A percentile compares a stretch with the other conserved stretches of the same genome.
phyloP scores from a whole-genome alignment of 2,113 vertebrate species.

The Callipepla squamata region DNA sequence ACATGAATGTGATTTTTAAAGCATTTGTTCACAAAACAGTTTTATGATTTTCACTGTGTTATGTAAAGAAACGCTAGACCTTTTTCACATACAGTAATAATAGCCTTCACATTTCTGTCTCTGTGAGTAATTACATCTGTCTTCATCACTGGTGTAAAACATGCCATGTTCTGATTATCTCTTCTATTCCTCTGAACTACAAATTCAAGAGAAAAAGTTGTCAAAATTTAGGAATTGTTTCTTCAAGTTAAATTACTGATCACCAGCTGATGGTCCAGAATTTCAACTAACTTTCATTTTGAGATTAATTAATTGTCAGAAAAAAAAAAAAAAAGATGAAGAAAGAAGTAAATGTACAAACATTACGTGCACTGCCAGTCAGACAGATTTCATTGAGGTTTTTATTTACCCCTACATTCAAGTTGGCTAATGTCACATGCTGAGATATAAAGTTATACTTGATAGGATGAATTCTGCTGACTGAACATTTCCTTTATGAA shows the following conservation, averaged over 20 bases:
- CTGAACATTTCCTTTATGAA: neutral
- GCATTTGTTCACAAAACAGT: neutral
- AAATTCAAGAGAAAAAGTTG: neutral
- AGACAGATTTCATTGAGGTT: neutral
- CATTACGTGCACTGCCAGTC: neutral
- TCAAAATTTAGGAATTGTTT: neutral
- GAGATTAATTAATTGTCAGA: neutral
- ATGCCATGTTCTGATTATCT: neutral
- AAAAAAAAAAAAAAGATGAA: no score
- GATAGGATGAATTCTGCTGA: neutral
- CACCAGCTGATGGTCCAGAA: neutral
- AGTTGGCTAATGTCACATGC: neutral
- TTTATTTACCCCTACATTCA: neutral
- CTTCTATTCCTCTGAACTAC: neutral
- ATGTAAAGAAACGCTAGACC: neutral
- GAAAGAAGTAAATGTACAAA: neutral
- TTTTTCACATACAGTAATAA: neutral
- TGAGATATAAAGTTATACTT: neutral
- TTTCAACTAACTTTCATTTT: neutral
- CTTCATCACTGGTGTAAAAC: neutral
- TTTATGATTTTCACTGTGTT: neutral
- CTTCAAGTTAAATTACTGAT: neutral
- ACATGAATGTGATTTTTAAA: neutral
- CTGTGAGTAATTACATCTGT: neutral
- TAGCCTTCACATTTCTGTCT: neutral